Evolutionary conservation across 2,888 invertebrate genomes (phyloP).

Genomic region (Philereme transversata): DNA sequence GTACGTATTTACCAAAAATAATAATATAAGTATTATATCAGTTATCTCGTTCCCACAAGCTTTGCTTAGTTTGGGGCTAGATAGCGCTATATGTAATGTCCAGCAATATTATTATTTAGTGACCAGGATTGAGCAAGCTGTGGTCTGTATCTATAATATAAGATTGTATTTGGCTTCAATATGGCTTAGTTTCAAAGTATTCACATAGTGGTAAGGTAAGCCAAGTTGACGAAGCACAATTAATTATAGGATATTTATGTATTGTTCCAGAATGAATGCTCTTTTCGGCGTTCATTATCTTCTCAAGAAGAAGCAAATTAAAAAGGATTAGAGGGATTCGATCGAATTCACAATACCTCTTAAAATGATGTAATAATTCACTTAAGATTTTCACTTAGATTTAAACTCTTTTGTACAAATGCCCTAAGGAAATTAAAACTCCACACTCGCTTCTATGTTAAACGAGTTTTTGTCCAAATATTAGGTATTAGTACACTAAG

Average conservation of each 20-base stretch:
- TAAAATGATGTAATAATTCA: slow-evolving; percentile 40
- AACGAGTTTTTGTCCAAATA: slow-evolving; percentile 41
- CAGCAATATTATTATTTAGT: too few species aligned
- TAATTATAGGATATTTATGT: slow-evolving; percentile 29
- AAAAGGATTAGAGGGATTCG: slow-evolving; percentile 52
- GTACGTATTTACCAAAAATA: too few species aligned
- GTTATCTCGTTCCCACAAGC: too few species aligned
- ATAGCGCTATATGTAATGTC: too few species aligned
- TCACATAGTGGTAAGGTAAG: neutral
- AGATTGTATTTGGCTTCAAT: neutral
- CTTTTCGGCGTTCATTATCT: slow-evolving; percentile 69
- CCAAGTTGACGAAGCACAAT: slow-evolving; percentile 10
- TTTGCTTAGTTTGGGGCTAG: too few species aligned
- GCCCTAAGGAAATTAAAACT: slow-evolving; percentile 34
- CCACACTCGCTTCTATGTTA: slow-evolving; percentile 37
- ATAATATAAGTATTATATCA: too few species aligned
- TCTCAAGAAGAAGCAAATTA: slow-evolving; percentile 61
- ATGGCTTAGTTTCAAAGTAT: neutral
- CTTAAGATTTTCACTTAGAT: slow-evolving; percentile 47
- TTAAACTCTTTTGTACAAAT: slow-evolving; percentile 47
- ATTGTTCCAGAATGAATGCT: slow-evolving; percentile 74
- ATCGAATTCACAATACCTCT: slow-evolving; percentile 31
- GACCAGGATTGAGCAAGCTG: too few species aligned
- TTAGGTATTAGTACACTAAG: slow-evolving; percentile 33
- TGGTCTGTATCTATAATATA: too few species aligned